Percentiles rank a stretch among this genome's conserved stretches.
Conservation (phyloP, 2,797 vertebrate genomes). For the Strix occidentalis region DNA sequence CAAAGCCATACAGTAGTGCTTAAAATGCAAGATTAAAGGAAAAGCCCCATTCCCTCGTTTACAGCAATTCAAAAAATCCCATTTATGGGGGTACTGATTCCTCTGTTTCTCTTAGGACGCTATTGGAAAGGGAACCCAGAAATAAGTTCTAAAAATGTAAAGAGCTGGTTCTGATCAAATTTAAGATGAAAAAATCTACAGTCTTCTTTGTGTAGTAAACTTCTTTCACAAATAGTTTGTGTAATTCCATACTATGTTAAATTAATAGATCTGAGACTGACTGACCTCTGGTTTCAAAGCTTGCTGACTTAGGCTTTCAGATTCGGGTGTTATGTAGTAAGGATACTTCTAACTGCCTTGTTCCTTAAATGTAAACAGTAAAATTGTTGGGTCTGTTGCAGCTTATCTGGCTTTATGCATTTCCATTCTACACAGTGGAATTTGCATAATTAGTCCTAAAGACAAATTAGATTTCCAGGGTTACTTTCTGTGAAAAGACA, state of each 20-base stretch:
- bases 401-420: background rate
- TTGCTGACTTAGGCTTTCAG: background rate
- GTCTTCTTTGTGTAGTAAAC: background rate
- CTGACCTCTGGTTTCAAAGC: constrained; percentile 9
- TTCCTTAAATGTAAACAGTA: background rate
- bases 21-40: background rate
- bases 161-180: background rate
- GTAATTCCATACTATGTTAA: background rate
- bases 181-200: background rate
- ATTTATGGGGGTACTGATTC: background rate
- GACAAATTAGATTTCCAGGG: background rate
- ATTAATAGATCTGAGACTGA: background rate
- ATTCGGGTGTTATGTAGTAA: background rate
- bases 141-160: background rate
- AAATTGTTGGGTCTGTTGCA: background rate
- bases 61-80: background rate
- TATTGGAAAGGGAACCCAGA: background rate
- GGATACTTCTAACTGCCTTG: background rate
- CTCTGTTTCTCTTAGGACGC: background rate
- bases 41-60: background rate
- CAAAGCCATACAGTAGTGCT: background rate
- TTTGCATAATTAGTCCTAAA: background rate
- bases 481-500: background rate
- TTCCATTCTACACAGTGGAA: background rate
- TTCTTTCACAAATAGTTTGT: background rate